A percentile compares a stretch with the other conserved stretches of the same genome.
phyloP scores from a whole-genome alignment of 2,113 vertebrate species.

The Microtus richardsoni region DNA sequence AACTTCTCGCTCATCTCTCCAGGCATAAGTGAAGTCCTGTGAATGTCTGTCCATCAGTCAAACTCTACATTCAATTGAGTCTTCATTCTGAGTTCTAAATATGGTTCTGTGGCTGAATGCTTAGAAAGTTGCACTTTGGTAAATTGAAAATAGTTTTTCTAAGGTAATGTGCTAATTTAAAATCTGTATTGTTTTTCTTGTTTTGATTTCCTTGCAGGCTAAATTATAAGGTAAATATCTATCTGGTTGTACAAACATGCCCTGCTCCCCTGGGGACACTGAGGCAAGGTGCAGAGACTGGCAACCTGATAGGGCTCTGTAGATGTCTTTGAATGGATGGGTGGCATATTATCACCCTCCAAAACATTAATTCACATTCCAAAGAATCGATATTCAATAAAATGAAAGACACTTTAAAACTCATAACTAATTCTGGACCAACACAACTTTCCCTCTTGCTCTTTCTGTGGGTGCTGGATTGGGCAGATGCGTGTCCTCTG shows the following conservation, averaged over 20 bases:
- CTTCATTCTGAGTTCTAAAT: slow-evolving; percentile 65
- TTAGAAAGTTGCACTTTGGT: slow-evolving; percentile 57
- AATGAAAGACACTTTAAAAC: slow-evolving; percentile 31
- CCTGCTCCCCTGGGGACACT: not conserved
- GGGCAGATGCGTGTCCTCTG: not conserved
- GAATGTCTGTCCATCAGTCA: slow-evolving; percentile 55
- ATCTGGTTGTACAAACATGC: not conserved
- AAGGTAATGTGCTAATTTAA: slow-evolving; percentile 64
- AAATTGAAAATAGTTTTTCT: slow-evolving; percentile 74
- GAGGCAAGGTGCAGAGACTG: not conserved
- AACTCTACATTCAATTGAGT: slow-evolving; percentile 66
- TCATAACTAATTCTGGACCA: not conserved
- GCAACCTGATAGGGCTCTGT: not conserved
- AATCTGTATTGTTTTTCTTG: slow-evolving; percentile 59
- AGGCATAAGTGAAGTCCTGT: slow-evolving; percentile 43
- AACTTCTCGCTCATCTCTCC: slow-evolving; percentile 32
- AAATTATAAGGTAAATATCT: not conserved
- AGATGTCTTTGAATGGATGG: not conserved
- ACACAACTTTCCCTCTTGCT: not conserved
- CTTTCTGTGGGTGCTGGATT: not conserved
- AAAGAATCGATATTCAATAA: not conserved
- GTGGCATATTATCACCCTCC: not conserved
- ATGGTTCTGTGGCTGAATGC: slow-evolving; percentile 39
- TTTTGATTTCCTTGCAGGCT: slow-evolving; percentile 54
- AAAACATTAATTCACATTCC: slow-evolving; percentile 6